These are phyloP conservation scores for Apamea epomidion DNA, from an alignment of 2,888 invertebrate species.

Conservation along the genomic window DNA sequence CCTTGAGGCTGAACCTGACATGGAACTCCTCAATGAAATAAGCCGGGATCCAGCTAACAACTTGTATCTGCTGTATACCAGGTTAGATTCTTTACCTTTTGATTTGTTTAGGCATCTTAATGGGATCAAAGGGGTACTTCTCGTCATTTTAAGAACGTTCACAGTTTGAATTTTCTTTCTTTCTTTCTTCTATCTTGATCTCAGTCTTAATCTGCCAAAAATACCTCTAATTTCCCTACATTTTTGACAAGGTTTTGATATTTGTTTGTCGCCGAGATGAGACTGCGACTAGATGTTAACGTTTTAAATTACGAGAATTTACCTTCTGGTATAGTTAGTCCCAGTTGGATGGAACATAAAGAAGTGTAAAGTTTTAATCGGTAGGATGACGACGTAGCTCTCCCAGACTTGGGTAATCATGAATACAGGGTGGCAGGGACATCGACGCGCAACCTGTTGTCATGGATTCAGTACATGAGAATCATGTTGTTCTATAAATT, in stretches of 20 bases:
- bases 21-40: slow-evolving; percentile 69
- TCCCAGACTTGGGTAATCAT: background rate
- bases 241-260: too few relatives aligned
- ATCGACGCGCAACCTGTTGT: background rate
- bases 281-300: too few relatives aligned
- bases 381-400: background rate
- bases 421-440: background rate
- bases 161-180: too few relatives aligned
- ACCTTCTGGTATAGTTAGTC: background rate
- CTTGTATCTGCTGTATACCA: slow-evolving; percentile 71
- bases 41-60: slow-evolving; percentile 74
- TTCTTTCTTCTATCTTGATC: too few relatives aligned
- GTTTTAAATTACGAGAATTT: too few relatives aligned
- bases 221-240: too few relatives aligned
- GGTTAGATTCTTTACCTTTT: slow-evolving; percentile 57
- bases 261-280: too few relatives aligned
- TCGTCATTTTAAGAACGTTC: too few relatives aligned
- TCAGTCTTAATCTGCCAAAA: too few relatives aligned
- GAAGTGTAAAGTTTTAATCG: background rate
- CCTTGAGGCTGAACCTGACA: slow-evolving; percentile 71
- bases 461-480: background rate
- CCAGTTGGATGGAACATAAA: background rate
- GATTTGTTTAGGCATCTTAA: background rate
- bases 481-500: background rate
- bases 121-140: too few relatives aligned